Conservation (phyloP, 2,113 vertebrate genomes). For the Egretta garzetta region DNA sequence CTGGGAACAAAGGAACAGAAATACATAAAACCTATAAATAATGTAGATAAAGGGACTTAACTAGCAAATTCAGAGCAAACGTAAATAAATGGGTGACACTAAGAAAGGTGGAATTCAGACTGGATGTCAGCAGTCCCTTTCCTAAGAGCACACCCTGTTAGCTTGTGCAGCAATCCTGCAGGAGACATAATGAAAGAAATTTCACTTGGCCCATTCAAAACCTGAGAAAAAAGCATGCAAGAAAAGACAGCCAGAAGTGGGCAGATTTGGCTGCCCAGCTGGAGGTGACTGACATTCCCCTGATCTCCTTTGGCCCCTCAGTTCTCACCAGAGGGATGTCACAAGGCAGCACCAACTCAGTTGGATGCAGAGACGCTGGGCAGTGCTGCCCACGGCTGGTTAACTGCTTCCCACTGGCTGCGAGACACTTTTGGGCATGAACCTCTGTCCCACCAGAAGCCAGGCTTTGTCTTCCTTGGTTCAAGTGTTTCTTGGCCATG, state of each 20-base stretch:
- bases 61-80: neutral
- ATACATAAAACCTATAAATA: neutral
- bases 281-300: neutral
- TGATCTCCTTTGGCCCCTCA: neutral
- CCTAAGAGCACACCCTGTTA: neutral
- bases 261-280: neutral
- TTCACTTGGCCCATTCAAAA: neutral
- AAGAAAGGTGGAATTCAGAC: neutral
- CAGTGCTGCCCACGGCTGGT: neutral
- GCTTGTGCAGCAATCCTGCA: neutral
- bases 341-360: neutral
- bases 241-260: neutral
- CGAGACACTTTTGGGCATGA: neutral
- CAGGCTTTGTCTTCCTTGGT: neutral
- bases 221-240: neutral
- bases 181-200: neutral
- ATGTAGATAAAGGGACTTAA: neutral
- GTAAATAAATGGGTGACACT: neutral
- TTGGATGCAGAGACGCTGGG: too few species aligned
- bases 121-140: neutral
- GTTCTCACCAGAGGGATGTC: accelerated
- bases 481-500: neutral
- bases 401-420: neutral
- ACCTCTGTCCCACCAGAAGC: neutral
- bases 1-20: neutral